Percentiles rank a stretch among this genome's conserved stretches.
Evolutionary conservation across 2,113 vertebrate genomes (phyloP).

Genomic region (Elachura formosa): DNA sequence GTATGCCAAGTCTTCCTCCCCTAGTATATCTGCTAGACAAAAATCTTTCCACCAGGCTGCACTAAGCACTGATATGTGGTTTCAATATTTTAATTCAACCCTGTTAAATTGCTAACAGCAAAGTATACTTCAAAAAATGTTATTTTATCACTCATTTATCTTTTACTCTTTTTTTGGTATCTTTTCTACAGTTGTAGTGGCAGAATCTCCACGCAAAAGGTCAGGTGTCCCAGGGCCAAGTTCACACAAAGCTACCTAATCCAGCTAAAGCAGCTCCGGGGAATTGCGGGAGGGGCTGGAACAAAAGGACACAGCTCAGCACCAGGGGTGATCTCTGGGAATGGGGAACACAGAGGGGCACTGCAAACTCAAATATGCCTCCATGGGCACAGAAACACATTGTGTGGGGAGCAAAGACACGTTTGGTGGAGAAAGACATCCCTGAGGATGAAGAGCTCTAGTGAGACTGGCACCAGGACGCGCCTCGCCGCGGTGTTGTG

Average conservation of each 20-base stretch:
- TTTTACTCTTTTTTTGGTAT: background rate
- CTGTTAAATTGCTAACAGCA: background rate
- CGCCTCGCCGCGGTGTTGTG: background rate
- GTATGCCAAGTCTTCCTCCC: background rate
- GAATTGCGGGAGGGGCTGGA: background rate
- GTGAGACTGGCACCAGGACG: too few relatives aligned
- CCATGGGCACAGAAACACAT: rapidly evolving
- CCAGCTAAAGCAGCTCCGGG: background rate
- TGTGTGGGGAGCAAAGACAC: background rate
- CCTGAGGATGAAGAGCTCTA: background rate
- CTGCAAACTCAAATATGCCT: background rate
- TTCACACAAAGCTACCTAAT: background rate
- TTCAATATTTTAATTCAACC: background rate
- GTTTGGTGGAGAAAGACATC: background rate
- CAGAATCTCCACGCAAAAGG: background rate
- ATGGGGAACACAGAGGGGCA: background rate
- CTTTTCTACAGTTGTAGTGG: background rate
- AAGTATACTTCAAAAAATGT: background rate
- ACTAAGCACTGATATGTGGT: background rate
- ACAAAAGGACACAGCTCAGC: constrained; percentile 16
- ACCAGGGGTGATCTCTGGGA: too few relatives aligned
- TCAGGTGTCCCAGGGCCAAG: background rate
- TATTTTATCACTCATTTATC: background rate
- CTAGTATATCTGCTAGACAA: background rate
- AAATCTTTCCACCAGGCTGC: background rate